phyloP scores from a whole-genome alignment of 1,140 invertebrate species.

The Drosophila watanabei region DNA sequence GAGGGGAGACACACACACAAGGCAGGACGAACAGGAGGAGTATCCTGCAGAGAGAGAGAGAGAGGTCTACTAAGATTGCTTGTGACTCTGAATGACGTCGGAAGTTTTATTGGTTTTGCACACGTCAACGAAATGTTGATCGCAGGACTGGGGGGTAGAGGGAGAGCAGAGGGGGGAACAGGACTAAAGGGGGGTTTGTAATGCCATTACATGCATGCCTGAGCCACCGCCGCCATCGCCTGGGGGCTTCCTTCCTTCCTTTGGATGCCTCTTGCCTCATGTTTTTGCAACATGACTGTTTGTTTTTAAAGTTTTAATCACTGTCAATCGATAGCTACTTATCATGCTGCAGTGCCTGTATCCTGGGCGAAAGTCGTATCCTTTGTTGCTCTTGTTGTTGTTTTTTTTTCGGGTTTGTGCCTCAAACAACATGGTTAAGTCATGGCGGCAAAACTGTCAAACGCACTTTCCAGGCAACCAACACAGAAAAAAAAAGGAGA shows the following conservation, averaged over 20 bases:
- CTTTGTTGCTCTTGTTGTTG: slow-evolving; percentile 42
- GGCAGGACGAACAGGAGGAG: neutral
- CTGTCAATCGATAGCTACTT: slow-evolving; percentile 84
- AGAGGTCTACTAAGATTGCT: slow-evolving; percentile 44
- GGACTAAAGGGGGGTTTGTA: slow-evolving; percentile 38
- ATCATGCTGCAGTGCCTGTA: slow-evolving; percentile 71
- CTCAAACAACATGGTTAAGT: slow-evolving; percentile 67
- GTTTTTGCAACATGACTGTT: slow-evolving; percentile 81
- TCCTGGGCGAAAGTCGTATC: slow-evolving; percentile 32
- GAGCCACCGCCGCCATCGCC: slow-evolving; percentile 13
- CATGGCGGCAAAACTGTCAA: slow-evolving; percentile 76
- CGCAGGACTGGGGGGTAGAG: slow-evolving; percentile 24
- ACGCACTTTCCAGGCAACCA: slow-evolving; percentile 44
- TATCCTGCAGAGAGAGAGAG: neutral
- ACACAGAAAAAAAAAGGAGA: neutral
- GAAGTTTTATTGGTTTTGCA: slow-evolving; percentile 84
- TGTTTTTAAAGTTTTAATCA: slow-evolving; percentile 84
- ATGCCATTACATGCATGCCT: slow-evolving; percentile 79
- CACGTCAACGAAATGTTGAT: slow-evolving; percentile 82
- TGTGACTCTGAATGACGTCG: slow-evolving; percentile 75
- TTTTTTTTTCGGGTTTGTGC: slow-evolving; percentile 1
- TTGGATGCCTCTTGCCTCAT: neutral
- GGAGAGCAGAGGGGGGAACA: neutral
- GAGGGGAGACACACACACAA: neutral
- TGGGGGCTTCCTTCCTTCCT: slow-evolving; percentile 16